A percentile compares a stretch with the other conserved stretches of the same genome.
phyloP scores from a whole-genome alignment of 2,113 vertebrate genomes.

The Chlorodrepanis virens region DNA sequence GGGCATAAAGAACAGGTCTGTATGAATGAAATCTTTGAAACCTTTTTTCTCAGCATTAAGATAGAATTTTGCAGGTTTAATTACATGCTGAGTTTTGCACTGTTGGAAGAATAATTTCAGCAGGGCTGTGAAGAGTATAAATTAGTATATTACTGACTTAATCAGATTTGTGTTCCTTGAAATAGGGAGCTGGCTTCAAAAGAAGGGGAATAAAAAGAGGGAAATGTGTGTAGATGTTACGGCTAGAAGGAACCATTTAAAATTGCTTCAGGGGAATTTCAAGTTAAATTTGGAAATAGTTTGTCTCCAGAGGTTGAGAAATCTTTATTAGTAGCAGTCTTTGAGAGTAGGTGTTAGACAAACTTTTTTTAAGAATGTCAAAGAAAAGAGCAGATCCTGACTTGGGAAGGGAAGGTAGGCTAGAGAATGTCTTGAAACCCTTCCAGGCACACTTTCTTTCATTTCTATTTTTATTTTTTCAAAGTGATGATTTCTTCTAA shows the following conservation, averaged over 20 bases:
- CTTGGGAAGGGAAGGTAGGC: neutral
- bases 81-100: constrained; percentile 22
- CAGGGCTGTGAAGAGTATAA: neutral
- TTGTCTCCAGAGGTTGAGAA: neutral
- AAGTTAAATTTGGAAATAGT: neutral
- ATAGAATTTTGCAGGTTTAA: constrained; percentile 15
- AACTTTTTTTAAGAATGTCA: neutral
- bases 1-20: neutral
- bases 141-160: constrained; percentile 4
- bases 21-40: neutral
- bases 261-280: neutral
- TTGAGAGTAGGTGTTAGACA: neutral
- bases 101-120: constrained; percentile 22
- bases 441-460: neutral
- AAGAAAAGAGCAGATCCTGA: neutral
- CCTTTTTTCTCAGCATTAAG: neutral
- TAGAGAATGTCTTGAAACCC: neutral
- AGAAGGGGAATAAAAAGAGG: neutral
- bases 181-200: neutral
- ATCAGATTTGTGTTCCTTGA: constrained; percentile 2
- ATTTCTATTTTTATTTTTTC: neutral
- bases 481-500: neutral
- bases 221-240: neutral
- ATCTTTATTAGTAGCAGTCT: neutral
- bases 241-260: neutral